These are phyloP conservation scores for Hypercompe scribonia DNA, from an alignment of 2,888 invertebrate species.

Conservation along the genomic window DNA sequence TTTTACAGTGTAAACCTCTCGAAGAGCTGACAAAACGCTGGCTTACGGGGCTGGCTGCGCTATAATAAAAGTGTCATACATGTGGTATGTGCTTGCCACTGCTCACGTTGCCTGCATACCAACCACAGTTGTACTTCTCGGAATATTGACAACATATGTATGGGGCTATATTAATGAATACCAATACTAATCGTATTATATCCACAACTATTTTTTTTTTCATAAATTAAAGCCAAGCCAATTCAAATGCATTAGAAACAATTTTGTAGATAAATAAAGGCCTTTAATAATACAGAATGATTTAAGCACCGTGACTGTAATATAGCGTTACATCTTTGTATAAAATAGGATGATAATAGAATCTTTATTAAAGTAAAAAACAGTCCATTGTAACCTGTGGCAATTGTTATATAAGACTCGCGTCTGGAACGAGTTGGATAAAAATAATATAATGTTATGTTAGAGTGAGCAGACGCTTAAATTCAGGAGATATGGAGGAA, in stretches of 20 bases:
- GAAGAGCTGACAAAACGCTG: conserved; percentile 75
- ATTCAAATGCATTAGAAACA: background rate
- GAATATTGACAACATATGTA: conserved; percentile 31
- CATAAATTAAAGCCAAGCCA: background rate
- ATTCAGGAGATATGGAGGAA: conserved; percentile 81
- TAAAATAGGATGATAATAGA: conserved; percentile 8
- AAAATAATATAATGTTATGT: conserved; percentile 72
- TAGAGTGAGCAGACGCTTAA: conserved; percentile 76
- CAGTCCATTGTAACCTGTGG: conserved; percentile 42
- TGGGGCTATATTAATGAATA: conserved; percentile 7
- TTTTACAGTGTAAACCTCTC: conserved; percentile 69
- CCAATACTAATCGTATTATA: background rate
- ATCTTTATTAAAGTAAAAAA: conserved; percentile 26
- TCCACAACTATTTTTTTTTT: background rate
- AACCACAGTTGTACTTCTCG: conserved; percentile 32
- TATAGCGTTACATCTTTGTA: background rate
- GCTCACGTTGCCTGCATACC: conserved; percentile 46
- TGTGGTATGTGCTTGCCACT: conserved; percentile 46
- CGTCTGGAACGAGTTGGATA: conserved; percentile 58
- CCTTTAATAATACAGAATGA: background rate
- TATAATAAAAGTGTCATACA: conserved; percentile 68
- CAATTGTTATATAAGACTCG: conserved; percentile 55
- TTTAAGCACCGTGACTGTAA: background rate
- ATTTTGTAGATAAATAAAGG: background rate
- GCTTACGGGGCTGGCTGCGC: conserved; percentile 58